Evolutionary conservation across 2,797 vertebrate species (phyloP).

Genomic region (Aythya fuligula): DNA sequence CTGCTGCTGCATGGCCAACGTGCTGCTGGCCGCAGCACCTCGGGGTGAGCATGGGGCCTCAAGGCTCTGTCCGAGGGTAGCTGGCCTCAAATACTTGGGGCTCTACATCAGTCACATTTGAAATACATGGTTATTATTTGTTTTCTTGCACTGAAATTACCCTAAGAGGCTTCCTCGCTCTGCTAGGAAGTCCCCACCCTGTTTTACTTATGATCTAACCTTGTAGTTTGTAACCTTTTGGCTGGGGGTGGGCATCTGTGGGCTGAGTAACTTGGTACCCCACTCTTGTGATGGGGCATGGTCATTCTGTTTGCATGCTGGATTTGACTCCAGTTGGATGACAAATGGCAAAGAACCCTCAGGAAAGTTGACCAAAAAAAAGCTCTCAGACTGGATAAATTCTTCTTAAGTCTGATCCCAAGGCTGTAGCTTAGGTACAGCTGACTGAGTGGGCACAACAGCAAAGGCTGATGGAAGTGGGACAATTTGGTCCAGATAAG

Average conservation of each 20-base stretch:
- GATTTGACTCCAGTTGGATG: background rate
- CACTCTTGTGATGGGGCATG: background rate
- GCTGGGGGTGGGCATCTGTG: constrained; percentile 13
- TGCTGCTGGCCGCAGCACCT: background rate
- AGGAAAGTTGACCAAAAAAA: background rate
- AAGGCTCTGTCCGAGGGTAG: background rate
- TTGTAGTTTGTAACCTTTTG: background rate
- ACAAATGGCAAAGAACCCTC: background rate
- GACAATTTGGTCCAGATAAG: background rate
- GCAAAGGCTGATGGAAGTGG: background rate
- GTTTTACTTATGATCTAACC: constrained; percentile 51
- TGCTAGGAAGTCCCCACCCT: constrained; percentile 63
- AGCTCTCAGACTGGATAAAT: background rate
- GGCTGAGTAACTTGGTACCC: background rate
- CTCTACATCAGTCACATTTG: background rate
- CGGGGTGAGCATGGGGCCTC: background rate
- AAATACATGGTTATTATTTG: background rate
- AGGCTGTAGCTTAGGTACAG: background rate
- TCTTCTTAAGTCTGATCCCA: background rate
- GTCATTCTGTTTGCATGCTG: rapidly evolving
- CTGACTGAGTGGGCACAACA: background rate
- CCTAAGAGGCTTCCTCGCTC: background rate
- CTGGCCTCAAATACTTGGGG: background rate
- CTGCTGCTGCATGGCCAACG: background rate
- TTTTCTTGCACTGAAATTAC: background rate